These are phyloP conservation scores for Thripadectes ignobilis DNA, from an alignment of 2,797 vertebrate genomes.

Conservation along the genomic window DNA sequence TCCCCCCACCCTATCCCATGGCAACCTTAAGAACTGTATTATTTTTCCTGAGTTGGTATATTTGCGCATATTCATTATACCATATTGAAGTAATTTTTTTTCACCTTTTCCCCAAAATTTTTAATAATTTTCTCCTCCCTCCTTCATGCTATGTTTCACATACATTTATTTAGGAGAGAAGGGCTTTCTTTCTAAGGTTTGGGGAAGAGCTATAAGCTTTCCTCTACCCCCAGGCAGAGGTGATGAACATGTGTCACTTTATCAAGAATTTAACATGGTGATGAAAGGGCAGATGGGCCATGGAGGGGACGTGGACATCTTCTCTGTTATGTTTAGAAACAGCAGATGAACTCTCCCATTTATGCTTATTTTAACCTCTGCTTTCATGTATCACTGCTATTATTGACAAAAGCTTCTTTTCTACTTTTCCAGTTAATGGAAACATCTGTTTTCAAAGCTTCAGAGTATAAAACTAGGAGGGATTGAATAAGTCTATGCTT, in stretches of 20 bases:
- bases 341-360: not conserved
- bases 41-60: not conserved
- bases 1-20: rapidly evolving
- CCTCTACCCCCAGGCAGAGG: not conserved
- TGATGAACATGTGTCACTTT: not conserved
- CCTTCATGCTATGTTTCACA: not conserved
- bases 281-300: not conserved
- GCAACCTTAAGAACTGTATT: not conserved
- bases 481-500: not conserved
- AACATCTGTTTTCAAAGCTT: constrained; percentile 25
- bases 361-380: constrained; percentile 1
- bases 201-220: not conserved
- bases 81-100: not conserved
- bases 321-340: not conserved
- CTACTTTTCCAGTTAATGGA: constrained; percentile 8
- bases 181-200: not conserved
- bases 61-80: not conserved
- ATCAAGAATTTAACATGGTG: not conserved
- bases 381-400: not conserved
- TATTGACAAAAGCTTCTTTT: constrained; percentile 25
- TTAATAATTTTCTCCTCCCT: not conserved
- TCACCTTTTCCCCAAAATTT: not conserved
- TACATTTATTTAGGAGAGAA: not conserved
- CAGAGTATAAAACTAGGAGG: not conserved
- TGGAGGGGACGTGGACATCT: not conserved